Evolutionary conservation across 2,113 vertebrate genomes (phyloP), one percentile per base, ranked within the genome.

Genomic region (Struthio camelus): DNA sequence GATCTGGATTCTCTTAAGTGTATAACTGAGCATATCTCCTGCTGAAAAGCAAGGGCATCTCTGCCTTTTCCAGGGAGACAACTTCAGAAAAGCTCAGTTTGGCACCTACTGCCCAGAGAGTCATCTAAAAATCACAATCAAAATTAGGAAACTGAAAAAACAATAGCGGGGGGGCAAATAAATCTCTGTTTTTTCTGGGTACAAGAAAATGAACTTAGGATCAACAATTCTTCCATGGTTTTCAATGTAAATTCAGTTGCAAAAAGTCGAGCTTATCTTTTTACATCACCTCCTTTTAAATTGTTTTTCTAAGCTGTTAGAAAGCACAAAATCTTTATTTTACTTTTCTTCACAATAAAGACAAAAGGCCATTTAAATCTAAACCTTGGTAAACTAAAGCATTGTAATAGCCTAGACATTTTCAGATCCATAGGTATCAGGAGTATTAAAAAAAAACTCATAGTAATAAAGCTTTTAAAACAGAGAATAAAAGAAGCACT

Each of bases 381-480:
- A 80, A 58, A 7, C 34, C 80, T 65, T 79, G 13, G 12, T 64
- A 81, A 94, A 75, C 27, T 88, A 81, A 66, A 88, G 89, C 48
- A 86, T 34, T 46, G 14, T 34, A 81, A 64, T 4, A 75, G 28
- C 10, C 54, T 38, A 58, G 88, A 73, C 32, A 10, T 5, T 14
- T 62, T 81, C 14, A 70, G 84, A 87, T 54, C 53, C 59, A 54
- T 70, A 58, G 30, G 72, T 89, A 81, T 23, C 12, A 91, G 53
- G 81, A 27, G 20, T 69, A 62, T 92, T 92, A 24, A 88, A 93
- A 95, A 87, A 40, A 42, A 84, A 65, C 12, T 91, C 51, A 90
- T 32, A 38, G 23, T 73, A 91, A 94, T 53, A 85, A 77, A 66
- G 66, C 53, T 91, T 96, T 91, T 88, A 82, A 93, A 94, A 67